phyloP scores from a whole-genome alignment of 2,888 invertebrate species.

The Cerceris ruficornis region DNA sequence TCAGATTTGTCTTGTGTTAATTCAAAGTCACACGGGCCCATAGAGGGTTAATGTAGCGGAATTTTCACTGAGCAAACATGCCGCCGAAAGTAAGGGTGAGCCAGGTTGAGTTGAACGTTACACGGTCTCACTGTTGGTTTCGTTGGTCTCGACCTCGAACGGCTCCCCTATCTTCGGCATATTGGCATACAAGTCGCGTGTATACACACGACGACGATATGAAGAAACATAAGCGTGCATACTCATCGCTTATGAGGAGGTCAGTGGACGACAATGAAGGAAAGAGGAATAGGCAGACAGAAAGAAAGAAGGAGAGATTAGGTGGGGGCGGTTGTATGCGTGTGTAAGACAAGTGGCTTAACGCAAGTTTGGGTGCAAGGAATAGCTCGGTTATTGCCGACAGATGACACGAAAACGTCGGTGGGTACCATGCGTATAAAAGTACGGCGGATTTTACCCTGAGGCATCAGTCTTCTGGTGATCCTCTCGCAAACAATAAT shows the following conservation, averaged over 20 bases:
- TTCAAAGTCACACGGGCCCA: too few species aligned
- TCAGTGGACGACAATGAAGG: slow-evolving; percentile 53
- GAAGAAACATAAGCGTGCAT: slow-evolving; percentile 69
- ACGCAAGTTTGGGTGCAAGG: slow-evolving; percentile 59
- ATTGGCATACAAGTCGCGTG: slow-evolving; percentile 69
- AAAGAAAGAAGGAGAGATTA: slow-evolving; percentile 41
- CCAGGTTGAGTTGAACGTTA: neutral
- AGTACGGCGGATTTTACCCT: slow-evolving; percentile 71
- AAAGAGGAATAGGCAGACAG: slow-evolving; percentile 25
- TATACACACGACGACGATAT: slow-evolving; percentile 60
- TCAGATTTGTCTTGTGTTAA: too few species aligned
- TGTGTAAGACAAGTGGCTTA: slow-evolving; percentile 55
- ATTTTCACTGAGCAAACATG: too few species aligned
- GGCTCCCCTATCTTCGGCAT: slow-evolving; percentile 39
- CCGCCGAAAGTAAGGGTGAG: too few species aligned
- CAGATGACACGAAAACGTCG: slow-evolving; percentile 62
- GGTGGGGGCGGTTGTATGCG: slow-evolving; percentile 63
- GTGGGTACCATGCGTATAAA: slow-evolving; percentile 70
- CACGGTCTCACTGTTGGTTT: neutral
- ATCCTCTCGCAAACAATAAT: slow-evolving; percentile 73
- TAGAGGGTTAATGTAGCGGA: too few species aligned
- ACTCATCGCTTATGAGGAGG: slow-evolving; percentile 71
- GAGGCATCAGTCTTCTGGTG: slow-evolving; percentile 75
- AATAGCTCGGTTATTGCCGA: slow-evolving; percentile 62
- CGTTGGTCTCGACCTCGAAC: slow-evolving; percentile 50